Evolutionary conservation across 2,797 vertebrate genomes (phyloP).

Genomic region (Heterohyrax brucei): DNA sequence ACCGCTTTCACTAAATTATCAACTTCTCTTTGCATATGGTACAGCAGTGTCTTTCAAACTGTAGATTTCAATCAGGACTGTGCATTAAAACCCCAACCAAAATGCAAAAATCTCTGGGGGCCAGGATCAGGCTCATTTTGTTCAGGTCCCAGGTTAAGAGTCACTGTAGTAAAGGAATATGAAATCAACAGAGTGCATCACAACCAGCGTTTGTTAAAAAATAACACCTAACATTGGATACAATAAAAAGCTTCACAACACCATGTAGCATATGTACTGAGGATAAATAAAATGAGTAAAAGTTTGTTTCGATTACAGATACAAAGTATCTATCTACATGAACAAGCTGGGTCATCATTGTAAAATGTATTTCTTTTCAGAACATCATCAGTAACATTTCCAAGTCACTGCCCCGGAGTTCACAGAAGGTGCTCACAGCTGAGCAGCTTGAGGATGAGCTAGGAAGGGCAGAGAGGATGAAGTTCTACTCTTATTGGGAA

Average conservation of each 20-base stretch:
- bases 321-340: background rate
- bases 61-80: background rate
- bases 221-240: background rate
- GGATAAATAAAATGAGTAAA: background rate
- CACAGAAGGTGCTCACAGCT: background rate
- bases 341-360: background rate
- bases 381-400: background rate
- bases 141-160: background rate
- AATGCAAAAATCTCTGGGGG: background rate
- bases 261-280: background rate
- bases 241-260: background rate
- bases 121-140: background rate
- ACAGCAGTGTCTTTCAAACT: background rate
- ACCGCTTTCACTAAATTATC: background rate
- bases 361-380: slow-evolving; percentile 39
- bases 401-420: background rate
- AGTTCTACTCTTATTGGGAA: background rate
- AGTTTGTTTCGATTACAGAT: background rate
- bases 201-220: background rate
- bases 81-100: background rate
- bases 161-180: background rate
- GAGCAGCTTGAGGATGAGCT: background rate
- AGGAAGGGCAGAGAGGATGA: background rate
- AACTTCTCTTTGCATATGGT: background rate
- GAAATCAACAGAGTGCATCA: background rate